A percentile compares a stretch with the other conserved stretches of the same genome.
These are phyloP conservation scores for Paracanthobrama guichenoti DNA, from an alignment of 2,113 vertebrate genomes.

Conservation along the genomic window DNA sequence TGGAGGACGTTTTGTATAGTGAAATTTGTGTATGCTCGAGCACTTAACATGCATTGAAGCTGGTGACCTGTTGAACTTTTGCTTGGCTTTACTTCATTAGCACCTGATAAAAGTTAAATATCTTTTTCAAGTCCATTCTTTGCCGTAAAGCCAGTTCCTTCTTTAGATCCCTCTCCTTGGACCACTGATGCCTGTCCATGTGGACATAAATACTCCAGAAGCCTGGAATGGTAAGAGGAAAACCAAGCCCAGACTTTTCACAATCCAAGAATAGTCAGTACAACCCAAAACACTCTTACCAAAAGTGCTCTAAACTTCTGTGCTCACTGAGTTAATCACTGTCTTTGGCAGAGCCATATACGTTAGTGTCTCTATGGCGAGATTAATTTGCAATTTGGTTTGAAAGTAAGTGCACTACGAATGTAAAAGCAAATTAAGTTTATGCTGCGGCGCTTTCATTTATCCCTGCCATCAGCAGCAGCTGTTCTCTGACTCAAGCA, in stretches of 20 bases:
- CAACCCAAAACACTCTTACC: not conserved
- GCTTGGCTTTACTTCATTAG: not conserved
- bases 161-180: not conserved
- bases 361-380: not conserved
- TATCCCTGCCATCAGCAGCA: slow-evolving; percentile 28
- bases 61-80: not conserved
- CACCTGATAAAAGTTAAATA: not conserved
- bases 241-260: not conserved
- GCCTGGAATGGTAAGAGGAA: not conserved
- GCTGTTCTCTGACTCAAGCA: slow-evolving; percentile 29
- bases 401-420: not conserved
- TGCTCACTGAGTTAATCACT: not conserved
- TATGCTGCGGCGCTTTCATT: not conserved
- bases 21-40: no score
- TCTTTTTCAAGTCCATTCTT: not conserved
- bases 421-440: not conserved
- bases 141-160: not conserved
- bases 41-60: not conserved
- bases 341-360: not conserved
- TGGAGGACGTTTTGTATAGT: no score
- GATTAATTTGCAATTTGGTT: not conserved
- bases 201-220: slow-evolving; percentile 7
- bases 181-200: not conserved
- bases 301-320: not conserved
- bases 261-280: not conserved